A percentile compares a stretch with the other conserved stretches of the same genome.
Evolutionary conservation across 2,888 invertebrate genomes (phyloP).

Genomic region (Conomelus anceps): DNA sequence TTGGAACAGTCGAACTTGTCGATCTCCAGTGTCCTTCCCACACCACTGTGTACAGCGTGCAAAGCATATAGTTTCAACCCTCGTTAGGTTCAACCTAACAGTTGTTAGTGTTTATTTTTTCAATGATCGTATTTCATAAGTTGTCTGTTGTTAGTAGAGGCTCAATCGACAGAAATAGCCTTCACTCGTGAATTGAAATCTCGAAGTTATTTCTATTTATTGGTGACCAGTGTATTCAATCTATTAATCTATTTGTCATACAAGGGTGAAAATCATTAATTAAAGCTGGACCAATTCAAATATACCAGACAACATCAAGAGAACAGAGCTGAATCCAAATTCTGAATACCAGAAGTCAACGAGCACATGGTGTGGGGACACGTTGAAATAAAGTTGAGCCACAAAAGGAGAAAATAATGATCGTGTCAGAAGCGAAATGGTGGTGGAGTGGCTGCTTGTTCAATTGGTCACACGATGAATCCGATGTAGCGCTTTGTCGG

Average conservation of each 20-base stretch:
- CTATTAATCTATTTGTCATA: neutral
- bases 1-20: too few relatives aligned
- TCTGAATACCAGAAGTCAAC: neutral
- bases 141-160: too few relatives aligned
- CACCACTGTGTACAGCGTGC: too few relatives aligned
- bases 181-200: neutral
- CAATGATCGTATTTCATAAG: too few relatives aligned
- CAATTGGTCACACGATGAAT: slow-evolving; percentile 6
- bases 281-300: neutral
- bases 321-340: neutral
- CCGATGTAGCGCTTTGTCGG: neutral
- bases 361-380: neutral
- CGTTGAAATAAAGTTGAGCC: neutral
- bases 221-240: neutral
- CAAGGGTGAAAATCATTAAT: neutral
- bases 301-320: neutral
- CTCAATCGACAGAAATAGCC: too few relatives aligned
- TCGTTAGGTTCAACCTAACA: too few relatives aligned
- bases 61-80: too few relatives aligned
- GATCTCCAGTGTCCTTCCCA: too few relatives aligned
- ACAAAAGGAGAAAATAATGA: neutral
- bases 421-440: neutral
- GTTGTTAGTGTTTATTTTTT: too few relatives aligned
- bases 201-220: neutral
- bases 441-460: neutral